Evolutionary conservation across 2,888 invertebrate species (phyloP).

Genomic region (Nebria salina): DNA sequence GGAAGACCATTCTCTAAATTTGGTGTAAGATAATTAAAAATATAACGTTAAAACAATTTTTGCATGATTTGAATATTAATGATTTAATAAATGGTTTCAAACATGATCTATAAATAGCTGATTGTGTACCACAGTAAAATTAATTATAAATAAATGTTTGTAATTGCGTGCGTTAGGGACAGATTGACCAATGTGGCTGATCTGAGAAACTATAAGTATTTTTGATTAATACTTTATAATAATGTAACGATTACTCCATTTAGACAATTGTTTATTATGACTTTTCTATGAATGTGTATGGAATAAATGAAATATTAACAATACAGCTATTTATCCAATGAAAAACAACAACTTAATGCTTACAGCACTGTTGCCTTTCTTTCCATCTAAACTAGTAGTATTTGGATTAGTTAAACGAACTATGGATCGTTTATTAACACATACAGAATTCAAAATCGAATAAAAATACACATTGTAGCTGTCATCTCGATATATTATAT

Average conservation of each 20-base stretch:
- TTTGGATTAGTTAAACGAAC: conserved; percentile 4
- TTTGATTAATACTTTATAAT: neutral
- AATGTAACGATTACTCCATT: neutral
- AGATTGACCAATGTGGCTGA: too few relatives aligned
- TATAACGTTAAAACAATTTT: too few relatives aligned
- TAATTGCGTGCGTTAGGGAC: too few relatives aligned
- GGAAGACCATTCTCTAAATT: too few relatives aligned
- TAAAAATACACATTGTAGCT: conserved; percentile 36
- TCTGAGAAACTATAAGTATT: too few relatives aligned
- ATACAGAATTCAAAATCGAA: conserved; percentile 29
- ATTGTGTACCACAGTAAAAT: too few relatives aligned
- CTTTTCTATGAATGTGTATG: neutral
- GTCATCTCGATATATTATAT: conserved; percentile 33
- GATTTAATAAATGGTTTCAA: too few relatives aligned
- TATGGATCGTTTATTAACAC: conserved; percentile 35
- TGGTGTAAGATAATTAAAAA: too few relatives aligned
- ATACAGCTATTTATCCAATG: neutral
- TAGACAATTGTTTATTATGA: neutral
- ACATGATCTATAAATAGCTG: too few relatives aligned
- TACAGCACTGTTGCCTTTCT: neutral
- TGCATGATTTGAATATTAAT: too few relatives aligned
- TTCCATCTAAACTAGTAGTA: neutral
- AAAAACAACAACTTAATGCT: neutral
- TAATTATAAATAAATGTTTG: too few relatives aligned
- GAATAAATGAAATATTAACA: neutral